These are phyloP conservation scores for Chiroxiphia lanceolata DNA, from an alignment of 2,797 vertebrate genomes.

Conservation along the genomic window DNA sequence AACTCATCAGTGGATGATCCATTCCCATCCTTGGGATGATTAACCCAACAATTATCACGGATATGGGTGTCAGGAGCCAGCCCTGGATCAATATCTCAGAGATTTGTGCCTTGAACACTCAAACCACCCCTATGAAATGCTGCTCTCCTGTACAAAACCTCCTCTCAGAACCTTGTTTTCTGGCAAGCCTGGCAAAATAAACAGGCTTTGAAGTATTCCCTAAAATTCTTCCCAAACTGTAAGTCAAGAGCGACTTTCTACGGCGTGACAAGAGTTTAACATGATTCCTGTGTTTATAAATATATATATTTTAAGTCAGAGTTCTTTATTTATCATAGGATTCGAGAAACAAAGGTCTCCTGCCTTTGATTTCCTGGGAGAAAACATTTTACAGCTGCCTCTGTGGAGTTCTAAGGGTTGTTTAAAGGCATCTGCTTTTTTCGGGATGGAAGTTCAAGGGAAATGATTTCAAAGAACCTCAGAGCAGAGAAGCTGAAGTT, in stretches of 20 bases:
- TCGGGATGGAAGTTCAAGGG: conserved; percentile 59
- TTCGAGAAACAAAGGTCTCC: conserved; percentile 37
- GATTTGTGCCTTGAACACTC: background rate
- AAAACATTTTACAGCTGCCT: conserved; percentile 49
- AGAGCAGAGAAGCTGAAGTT: background rate
- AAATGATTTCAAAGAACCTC: conserved; percentile 61
- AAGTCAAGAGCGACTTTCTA: background rate
- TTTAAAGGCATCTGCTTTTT: conserved; percentile 53
- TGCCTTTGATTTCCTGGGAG: conserved; percentile 53
- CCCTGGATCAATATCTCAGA: background rate
- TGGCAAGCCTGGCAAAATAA: background rate
- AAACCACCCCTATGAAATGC: background rate
- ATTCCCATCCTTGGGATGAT: background rate
- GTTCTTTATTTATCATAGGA: conserved; percentile 53
- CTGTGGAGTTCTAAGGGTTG: conserved; percentile 44
- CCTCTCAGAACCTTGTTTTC: background rate
- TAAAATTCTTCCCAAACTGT: background rate
- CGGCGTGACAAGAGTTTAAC: conserved; percentile 13
- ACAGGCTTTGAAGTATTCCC: conserved; percentile 22
- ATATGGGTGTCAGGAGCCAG: background rate
- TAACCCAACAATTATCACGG: background rate
- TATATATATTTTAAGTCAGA: background rate
- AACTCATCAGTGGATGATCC: background rate
- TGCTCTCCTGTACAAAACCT: background rate
- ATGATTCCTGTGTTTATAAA: background rate